Base-by-base conservation (phyloP, 1,140 invertebrate species). In the Sesamia nonagrioides region DNA sequence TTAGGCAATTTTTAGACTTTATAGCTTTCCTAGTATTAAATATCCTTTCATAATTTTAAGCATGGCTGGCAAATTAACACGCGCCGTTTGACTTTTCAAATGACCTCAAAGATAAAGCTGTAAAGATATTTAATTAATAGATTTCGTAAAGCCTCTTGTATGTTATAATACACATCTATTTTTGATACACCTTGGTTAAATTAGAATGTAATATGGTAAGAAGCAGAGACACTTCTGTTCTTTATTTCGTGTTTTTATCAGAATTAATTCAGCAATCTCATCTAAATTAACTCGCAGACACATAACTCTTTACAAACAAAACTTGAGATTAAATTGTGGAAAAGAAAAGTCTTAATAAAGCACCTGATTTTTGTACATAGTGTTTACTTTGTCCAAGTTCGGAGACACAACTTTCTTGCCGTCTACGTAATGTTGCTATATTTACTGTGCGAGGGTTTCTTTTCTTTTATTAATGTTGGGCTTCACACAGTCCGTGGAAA, bases 311-410 rank as follows among this genome's bases (percentile, higher is more conserved):
- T 56, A 56, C 8, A 60, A 60, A 60, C 6, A 60, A 35, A 50
- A n/a, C 21, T 35, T 33, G 8, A n/a, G 33, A 60, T 60, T 60
- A 60, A 50, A 50, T 50, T 50, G 45, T 50, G 15, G 1, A 27
- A 60, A 37, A 35, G 37, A 60, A 37, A 35, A 60, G 11, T 2
- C 13, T 35, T 27, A 60, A 60, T 60, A 60, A 60, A 60, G 13
- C 9, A 3, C 27, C 58, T 27, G 27, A 60, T 15, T 60, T 60
- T 7, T 60, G 37, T 37, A 60, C 35, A 37, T 1, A 60, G 58
- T 60, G 58, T 60, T 60, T 60, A 33, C 35, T 37, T 60, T 37
- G 33, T n/a, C 13, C 27, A 60, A 60, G 58, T 60, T 50, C 15
- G 15, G 42, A 15, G 45, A 50, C 45, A 50, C 45, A 50, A 50